These are phyloP conservation scores for Myanophis thanlyinensis DNA, from an alignment of 2,113 vertebrate genomes.

Conservation along the genomic window DNA sequence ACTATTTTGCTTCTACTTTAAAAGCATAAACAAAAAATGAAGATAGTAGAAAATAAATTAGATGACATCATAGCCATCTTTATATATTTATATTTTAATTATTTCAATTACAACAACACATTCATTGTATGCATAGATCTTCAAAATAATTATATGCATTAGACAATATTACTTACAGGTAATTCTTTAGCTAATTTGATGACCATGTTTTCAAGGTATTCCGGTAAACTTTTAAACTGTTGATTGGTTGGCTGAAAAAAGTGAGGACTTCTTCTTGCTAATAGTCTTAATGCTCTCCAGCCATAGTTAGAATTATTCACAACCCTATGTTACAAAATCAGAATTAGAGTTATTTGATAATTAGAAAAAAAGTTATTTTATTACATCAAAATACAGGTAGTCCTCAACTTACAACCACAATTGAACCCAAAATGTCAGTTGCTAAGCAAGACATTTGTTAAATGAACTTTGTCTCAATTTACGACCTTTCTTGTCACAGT, in stretches of 20 bases:
- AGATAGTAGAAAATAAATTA: background rate
- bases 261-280: conserved; percentile 95
- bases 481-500: no score
- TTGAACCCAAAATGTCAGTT: no score
- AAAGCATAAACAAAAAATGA: background rate
- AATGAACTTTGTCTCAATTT: no score
- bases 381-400: background rate
- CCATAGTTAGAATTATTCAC: conserved; percentile 98
- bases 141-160: background rate
- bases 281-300: conserved; percentile 90
- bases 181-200: conserved; percentile 98
- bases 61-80: background rate
- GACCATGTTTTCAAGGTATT: conserved; percentile 98
- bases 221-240: conserved; percentile 96
- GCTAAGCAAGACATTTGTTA: no score
- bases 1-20: background rate
- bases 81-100: background rate
- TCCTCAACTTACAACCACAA: no score
- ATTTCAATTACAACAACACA: background rate
- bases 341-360: background rate
- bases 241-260: conserved; percentile 99
- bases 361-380: background rate
- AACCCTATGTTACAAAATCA: conserved; percentile 71
- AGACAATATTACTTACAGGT: conserved; percentile 79
- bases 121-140: background rate